Conservation (phyloP, 2,113 vertebrate species). For the Mesoclemmys tuberculata region DNA sequence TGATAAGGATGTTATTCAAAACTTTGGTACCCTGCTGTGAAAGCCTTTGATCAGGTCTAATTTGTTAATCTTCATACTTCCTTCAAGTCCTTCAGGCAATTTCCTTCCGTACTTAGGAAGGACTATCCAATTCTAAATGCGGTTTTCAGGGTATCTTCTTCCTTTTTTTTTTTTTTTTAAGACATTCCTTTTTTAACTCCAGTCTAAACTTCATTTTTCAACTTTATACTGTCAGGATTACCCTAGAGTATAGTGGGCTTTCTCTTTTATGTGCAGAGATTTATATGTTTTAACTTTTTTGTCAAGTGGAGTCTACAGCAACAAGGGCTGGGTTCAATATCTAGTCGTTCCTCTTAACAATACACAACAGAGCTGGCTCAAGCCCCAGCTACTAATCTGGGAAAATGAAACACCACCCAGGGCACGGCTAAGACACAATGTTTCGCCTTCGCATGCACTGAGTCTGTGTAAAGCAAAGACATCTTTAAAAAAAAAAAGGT, state of each 20-base stretch:
- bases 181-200: accelerated
- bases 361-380: neutral
- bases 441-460: neutral
- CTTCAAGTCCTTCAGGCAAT: neutral
- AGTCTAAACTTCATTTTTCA: neutral
- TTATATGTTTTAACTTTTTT: neutral
- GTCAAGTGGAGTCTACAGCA: neutral
- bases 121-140: conserved; percentile 1
- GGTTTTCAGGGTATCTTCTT: neutral
- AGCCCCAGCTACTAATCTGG: neutral
- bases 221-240: neutral
- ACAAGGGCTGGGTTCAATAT: neutral
- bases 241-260: neutral
- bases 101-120: neutral
- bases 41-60: conserved; percentile 22
- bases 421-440: neutral
- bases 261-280: neutral
- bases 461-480: neutral
- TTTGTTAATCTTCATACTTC: conserved; percentile 9
- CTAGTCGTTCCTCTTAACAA: neutral
- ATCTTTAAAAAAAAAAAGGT: neutral
- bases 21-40: neutral
- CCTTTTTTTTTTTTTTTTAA: neutral
- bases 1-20: neutral
- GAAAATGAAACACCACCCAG: neutral